Percentiles rank a stretch among this genome's conserved stretches.
phyloP scores from a whole-genome alignment of 2,113 vertebrate species.

The Neoarius graeffei region DNA sequence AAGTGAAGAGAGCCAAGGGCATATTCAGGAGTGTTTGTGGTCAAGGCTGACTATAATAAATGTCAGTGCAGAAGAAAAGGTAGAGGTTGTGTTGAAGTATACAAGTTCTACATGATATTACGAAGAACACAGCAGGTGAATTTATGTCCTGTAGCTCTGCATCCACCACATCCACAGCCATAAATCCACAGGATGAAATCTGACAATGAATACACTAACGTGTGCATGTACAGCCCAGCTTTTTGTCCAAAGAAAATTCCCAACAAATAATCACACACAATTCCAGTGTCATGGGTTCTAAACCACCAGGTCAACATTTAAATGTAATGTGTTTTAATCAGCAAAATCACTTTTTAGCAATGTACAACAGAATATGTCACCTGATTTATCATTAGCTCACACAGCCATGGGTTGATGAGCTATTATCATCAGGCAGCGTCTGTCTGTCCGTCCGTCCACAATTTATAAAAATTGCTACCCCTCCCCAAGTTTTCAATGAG shows the following conservation, averaged over 20 bases:
- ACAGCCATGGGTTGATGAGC: too few relatives aligned
- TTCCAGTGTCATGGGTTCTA: neutral
- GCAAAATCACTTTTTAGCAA: neutral
- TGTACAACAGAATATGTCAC: neutral
- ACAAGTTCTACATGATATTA: neutral
- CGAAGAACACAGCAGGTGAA: neutral
- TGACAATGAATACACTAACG: neutral
- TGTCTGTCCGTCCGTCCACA: too few relatives aligned
- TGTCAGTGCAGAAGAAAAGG: neutral
- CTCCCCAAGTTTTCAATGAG: too few relatives aligned
- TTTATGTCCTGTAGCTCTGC: conserved; percentile 8
- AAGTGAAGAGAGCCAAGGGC: neutral
- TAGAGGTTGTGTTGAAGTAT: neutral
- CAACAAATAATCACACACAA: neutral
- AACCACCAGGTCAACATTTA: neutral
- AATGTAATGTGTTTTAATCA: neutral
- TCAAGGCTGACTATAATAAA: neutral
- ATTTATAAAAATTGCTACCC: too few relatives aligned
- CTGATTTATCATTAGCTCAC: neutral
- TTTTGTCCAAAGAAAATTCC: neutral
- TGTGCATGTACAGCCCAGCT: neutral
- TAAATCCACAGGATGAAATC: neutral
- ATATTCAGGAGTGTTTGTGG: neutral
- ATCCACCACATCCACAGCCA: neutral
- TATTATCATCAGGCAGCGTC: too few relatives aligned